Percentiles rank a stretch among this genome's conserved stretches.
Evolutionary conservation across 2,113 vertebrate species (phyloP).

Genomic region (Prinia subflava): DNA sequence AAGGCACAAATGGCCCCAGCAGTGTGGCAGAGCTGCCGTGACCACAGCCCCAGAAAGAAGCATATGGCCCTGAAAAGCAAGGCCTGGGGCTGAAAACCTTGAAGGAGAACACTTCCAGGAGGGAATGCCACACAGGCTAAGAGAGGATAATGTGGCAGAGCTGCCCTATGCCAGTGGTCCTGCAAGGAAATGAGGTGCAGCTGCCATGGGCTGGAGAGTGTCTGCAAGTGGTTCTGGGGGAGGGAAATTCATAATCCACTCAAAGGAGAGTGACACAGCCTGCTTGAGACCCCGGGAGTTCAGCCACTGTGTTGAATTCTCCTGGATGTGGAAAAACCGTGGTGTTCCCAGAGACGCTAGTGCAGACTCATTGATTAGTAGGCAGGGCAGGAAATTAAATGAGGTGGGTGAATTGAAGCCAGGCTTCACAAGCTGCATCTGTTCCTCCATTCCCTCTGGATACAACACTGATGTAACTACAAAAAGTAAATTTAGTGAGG

Average conservation of each 20-base stretch:
- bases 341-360: neutral
- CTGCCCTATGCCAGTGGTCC: neutral
- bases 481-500: neutral
- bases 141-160: neutral
- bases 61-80: neutral
- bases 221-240: neutral
- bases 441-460: slow-evolving; percentile 21
- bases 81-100: neutral
- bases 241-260: neutral
- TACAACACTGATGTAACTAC: neutral
- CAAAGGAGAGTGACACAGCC: neutral
- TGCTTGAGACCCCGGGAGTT: neutral
- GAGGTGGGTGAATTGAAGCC: slow-evolving; percentile 43
- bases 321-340: neutral
- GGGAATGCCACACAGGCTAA: neutral
- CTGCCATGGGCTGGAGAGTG: neutral
- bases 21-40: neutral
- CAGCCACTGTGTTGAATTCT: neutral
- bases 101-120: neutral
- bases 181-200: neutral
- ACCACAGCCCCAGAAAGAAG: neutral
- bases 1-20: neutral
- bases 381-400: slow-evolving; percentile 41
- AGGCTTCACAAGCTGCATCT: slow-evolving; percentile 34
- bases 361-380: slow-evolving; percentile 16